A percentile compares a stretch with the other conserved stretches of the same genome.
Evolutionary conservation across 1,140 invertebrate species (phyloP).

Genomic region (Temnothorax nylanderi): DNA sequence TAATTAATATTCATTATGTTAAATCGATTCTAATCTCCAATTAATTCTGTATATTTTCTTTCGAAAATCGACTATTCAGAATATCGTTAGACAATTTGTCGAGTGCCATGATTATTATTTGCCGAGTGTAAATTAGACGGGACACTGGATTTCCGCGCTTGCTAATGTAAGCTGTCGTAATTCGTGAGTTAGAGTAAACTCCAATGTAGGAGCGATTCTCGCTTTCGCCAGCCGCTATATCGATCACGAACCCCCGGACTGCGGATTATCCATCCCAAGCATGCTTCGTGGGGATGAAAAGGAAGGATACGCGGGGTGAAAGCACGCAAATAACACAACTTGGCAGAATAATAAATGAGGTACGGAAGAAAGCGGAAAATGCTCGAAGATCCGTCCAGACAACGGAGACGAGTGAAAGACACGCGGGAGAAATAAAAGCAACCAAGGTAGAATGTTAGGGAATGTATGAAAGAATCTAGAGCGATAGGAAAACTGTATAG

Average conservation of each 20-base stretch:
- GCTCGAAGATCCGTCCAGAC: constrained; percentile 35
- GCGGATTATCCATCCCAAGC: constrained; percentile 53
- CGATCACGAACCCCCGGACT: constrained; percentile 58
- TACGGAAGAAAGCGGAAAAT: constrained; percentile 72
- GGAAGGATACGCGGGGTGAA: constrained; percentile 32
- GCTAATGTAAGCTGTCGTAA: constrained; percentile 41
- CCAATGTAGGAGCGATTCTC: constrained; percentile 12
- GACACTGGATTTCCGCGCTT: background rate
- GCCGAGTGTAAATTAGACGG: constrained; percentile 27
- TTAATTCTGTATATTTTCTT: background rate
- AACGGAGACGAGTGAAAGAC: constrained; percentile 39
- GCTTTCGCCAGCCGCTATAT: constrained; percentile 39
- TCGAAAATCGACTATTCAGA: background rate
- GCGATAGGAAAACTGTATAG: constrained; percentile 11
- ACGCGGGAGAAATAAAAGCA: constrained; percentile 22
- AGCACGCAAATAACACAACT: constrained; percentile 74
- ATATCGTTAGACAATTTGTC: background rate
- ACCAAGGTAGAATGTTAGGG: constrained; percentile 2
- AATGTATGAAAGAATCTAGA: constrained; percentile 26
- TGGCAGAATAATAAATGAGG: constrained; percentile 79
- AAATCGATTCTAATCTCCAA: background rate
- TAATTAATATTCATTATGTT: background rate
- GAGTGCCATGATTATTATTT: constrained; percentile 8
- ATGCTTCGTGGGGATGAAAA: constrained; percentile 39
- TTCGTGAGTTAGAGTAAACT: constrained; percentile 20